Percentiles rank a stretch among this genome's conserved stretches.
phyloP scores from a whole-genome alignment of 2,888 invertebrate species.

The Amphipoea oculea region DNA sequence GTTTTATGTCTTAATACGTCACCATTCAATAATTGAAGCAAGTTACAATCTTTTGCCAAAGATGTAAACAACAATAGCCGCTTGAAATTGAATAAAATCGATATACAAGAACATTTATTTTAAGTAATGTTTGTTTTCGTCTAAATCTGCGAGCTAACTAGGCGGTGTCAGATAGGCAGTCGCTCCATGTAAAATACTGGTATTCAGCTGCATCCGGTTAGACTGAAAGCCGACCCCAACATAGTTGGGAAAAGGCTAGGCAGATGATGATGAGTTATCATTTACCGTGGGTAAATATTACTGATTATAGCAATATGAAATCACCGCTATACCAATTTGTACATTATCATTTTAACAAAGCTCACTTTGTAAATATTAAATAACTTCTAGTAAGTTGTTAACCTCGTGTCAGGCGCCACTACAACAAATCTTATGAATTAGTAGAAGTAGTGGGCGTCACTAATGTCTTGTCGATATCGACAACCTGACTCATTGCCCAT shows the following conservation, averaged over 20 bases:
- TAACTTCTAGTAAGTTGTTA: slow-evolving; percentile 13
- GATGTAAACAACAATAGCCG: too few relatives aligned
- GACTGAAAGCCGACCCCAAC: too few relatives aligned
- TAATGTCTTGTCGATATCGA: slow-evolving; percentile 32
- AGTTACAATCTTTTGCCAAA: too few relatives aligned
- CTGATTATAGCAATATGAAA: not conserved
- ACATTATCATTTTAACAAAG: slow-evolving; percentile 12
- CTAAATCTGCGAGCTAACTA: too few relatives aligned
- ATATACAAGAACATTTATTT: too few relatives aligned
- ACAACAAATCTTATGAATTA: slow-evolving; percentile 6
- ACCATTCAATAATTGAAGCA: not conserved
- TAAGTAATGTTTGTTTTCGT: too few relatives aligned
- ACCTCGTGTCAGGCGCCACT: slow-evolving; percentile 47
- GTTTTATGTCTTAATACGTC: not conserved
- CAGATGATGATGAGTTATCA: too few relatives aligned
- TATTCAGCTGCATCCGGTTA: too few relatives aligned
- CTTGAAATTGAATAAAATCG: too few relatives aligned
- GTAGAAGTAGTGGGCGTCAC: slow-evolving; percentile 37
- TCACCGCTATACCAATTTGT: not conserved
- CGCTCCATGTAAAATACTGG: too few relatives aligned
- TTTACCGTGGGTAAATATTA: not conserved
- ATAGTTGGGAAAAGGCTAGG: too few relatives aligned
- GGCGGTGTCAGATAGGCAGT: too few relatives aligned
- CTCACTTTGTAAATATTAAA: not conserved
- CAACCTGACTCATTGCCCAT: slow-evolving; percentile 37